Evolutionary conservation across 2,797 vertebrate species (phyloP), one percentile per base, ranked within the genome.

Genomic region (Masticophis lateralis): DNA sequence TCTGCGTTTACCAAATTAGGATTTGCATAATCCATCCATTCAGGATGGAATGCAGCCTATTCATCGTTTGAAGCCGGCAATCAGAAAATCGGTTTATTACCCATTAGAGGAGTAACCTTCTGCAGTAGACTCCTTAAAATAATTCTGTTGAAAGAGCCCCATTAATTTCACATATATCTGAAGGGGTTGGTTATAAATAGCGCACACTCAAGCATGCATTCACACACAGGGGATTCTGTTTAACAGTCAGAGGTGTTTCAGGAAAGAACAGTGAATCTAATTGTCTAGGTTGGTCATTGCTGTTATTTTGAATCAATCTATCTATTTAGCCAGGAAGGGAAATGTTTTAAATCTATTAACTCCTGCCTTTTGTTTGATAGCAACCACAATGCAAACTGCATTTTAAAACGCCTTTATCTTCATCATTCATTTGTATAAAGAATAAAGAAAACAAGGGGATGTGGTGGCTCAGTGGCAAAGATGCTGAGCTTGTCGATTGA

Each of bases 11-110:
- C 90, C 86, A 57, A 91, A 89, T 86, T 89, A 66, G 69, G 87
- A 66, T 91, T 93, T 93, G 91, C 90, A 91, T 88, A 91, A 91
- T 63, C 88, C n/a, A 53, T 89, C 90, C 87, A 89, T 91, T 93
- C 88, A 91, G 91, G 83, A 37, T 37, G 37, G 37, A 74, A 16
- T 47, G 87, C 90, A 53, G 16, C 69, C 87, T 87, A 93, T 93
- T 91, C 88, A 93, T 93, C 32, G 83, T 91, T 53, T n/a, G 66
- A 89, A 51, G 66, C 90, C n/a, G 51, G 90, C 66, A 90, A 93
- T 91, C 93, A 63, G 25, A n/a, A 91, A 87, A 86, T 87, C 18
- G 69, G 56, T 63, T 56, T 91, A 25, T 93, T 86, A 91, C 88
- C 90, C 93, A 89, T 86, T 91, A 93, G 87, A 93, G 57, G 69